Evolutionary conservation across 2,888 invertebrate genomes (phyloP), one percentile per base, ranked within the genome.

Genomic region (Ypsolopha scabrella): DNA sequence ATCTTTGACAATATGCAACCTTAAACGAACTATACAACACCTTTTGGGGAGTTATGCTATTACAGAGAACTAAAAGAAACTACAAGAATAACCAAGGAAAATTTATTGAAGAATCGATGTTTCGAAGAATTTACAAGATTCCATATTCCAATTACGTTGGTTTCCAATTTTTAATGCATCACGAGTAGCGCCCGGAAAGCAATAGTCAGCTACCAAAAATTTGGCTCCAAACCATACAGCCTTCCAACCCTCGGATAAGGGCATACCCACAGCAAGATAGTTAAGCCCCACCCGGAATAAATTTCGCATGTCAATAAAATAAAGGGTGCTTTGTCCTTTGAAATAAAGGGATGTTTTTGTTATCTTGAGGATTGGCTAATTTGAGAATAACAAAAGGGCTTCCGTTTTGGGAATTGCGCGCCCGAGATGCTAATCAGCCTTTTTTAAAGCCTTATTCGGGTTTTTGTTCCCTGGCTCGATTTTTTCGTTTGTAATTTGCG

Each of bases 321-420:
- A 36, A 39, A 78, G 72, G 75, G 75, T 72, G 36, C 76, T 76
- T 82, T 83, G 81, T 82, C 76, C 80, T 72, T 75, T 70, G 62
- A 63, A 65, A 72, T 69, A 77, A 82, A 81, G 80, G 85, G 80
- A 68, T 81, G 79, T 82, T 83, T 82, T 83, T 86, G 85, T 85
- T 86, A 86, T 86, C 86, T 86, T 86, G 86, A 85, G 86, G 80
- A 86, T 82, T 80, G 86, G 74, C 81, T 86, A 86, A 86, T 86
- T 86, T 86, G 86, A 81, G 82, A 85, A 83, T 79, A 85, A 85
- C 86, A 86, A 86, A 82, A 79, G 80, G 78, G 73, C 43, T 70
- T 76, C 74, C 76, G 75, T 68, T 69, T 61, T 62, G 81, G 82
- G 80, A 75, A 76, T 77, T 77, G 72, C 68, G 64, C 56, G 59